Conservation (phyloP, 2,797 vertebrate genomes). For the Enteromius afrohamiltoni region DNA sequence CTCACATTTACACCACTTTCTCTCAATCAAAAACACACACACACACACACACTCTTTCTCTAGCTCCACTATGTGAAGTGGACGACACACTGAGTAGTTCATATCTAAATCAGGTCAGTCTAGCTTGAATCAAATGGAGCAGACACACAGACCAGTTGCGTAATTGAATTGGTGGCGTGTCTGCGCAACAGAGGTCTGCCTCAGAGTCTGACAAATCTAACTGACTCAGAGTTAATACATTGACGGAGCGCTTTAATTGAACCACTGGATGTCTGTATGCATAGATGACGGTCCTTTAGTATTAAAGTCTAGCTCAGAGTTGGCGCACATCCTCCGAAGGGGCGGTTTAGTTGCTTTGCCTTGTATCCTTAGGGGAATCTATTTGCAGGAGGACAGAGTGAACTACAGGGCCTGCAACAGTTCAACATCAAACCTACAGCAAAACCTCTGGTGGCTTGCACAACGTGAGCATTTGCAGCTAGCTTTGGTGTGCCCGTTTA, state of each 20-base stretch:
- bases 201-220: background rate
- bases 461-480: background rate
- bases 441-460: background rate
- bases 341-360: background rate
- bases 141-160: conserved; percentile 3
- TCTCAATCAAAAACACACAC: background rate
- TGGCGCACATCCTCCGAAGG: background rate
- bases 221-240: background rate
- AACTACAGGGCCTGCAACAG: too few relatives aligned
- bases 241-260: background rate
- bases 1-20: conserved; percentile 66
- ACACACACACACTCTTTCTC: background rate
- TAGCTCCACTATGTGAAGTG: conserved; percentile 67
- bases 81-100: conserved; percentile 71
- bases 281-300: background rate
- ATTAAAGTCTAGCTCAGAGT: background rate
- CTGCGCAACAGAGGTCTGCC: background rate
- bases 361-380: background rate
- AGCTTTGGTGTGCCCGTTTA: background rate
- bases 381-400: background rate
- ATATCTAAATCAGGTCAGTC: conserved; percentile 39
- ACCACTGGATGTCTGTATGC: conserved; percentile 11
- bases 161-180: background rate
- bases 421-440: background rate
- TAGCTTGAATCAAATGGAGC: conserved; percentile 8